Base-by-base conservation (phyloP, 2,113 vertebrate species). In the Eptatretus burgeri region DNA sequence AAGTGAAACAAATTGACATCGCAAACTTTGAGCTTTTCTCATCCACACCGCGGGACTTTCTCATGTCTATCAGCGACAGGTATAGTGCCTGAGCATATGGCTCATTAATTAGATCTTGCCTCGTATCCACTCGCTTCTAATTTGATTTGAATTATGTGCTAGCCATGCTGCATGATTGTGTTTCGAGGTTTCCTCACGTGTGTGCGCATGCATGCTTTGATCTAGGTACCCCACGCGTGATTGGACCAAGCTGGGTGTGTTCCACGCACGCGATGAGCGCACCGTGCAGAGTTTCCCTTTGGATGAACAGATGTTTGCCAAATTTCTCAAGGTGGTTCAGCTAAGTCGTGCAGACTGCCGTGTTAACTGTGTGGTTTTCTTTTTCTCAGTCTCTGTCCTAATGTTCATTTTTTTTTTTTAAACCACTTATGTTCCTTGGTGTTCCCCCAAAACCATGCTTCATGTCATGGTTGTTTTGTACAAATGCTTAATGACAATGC, bases 21-120 rank as follows among this genome's bases (percentile, higher is more conserved):
- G 91, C 88, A 63, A 98, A 98, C 74, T 93, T 93, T 66, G 91
- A 98, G 68, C 81, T 98, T 66, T 98, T 98, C 72, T 98, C 91
- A 62, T 98, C 91, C 13, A 94, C 87, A 64, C 91, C 91, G 20
- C 93, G 84, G 77, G 91, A 98, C 71, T 95, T 98, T 67, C 69
- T 95, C 64, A 86, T 98, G 66, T 95, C 87, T 63, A 94, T 98
- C 71, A 98, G 87, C 73, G 89, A 98, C 81, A 80, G 91, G 91
- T 98, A 75, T 41, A 7, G 27, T 41, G 27, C 27, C 27, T 41
- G 27, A 41, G 27, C 27, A 41, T 41, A 7, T 7, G 27, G 27
- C 27, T 41, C 27, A 41, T 41, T 41, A 41, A 41, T 41, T 41
- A 7, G 27, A 41, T 41, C 27, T 41, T 41, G 27, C 27, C 27